Evolutionary conservation across 2,113 vertebrate genomes (phyloP), one percentile per base, ranked within the genome.

Genomic region (Microcebus jonahi): DNA sequence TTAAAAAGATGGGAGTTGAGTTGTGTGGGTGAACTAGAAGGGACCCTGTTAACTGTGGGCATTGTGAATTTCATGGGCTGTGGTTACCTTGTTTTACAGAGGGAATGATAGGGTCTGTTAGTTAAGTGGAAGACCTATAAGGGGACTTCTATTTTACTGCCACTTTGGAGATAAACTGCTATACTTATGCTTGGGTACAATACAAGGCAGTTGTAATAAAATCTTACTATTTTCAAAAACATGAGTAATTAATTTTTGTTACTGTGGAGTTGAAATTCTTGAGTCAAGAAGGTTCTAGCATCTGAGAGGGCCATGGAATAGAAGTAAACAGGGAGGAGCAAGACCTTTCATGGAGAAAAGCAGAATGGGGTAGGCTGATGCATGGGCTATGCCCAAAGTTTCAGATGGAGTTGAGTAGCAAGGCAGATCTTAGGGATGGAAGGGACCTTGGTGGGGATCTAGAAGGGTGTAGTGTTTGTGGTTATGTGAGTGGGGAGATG

Each of bases 1-100:
- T 92, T 91, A 67, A 92, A 92, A 95, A 95, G 31, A 92, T 53
- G 45, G 29, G 29, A 90, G 29, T n/a, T 86, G 55, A 81, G 59
- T 45, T 94, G 55, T 84, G 55, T 94, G 84, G 21, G 48, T 91
- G 8, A 71, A 45, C 6, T 82, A 82, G 57, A 55, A 70, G 61
- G 59, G 39, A 94, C 23, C 6, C 18, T 85, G 57, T 20, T 80
- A 77, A 53, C 68, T 68, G 59, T 85, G 57, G 29, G 59, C 27
- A 73, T 95, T 93, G 84, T 55, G 53, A 63, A 23, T 88, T 23
- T 83, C 77, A 70, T 73, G 70, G 21, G 20, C n/a, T 90, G 88
- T 12, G 31, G 31, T 84, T 53, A 75, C 67, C 50, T 82, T 70
- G 67, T 50, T 94, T 96, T 70, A 88, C 23, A 55, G 76, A 81